Conservation (phyloP, 2,888 invertebrate genomes). For the Venusia cambrica region DNA sequence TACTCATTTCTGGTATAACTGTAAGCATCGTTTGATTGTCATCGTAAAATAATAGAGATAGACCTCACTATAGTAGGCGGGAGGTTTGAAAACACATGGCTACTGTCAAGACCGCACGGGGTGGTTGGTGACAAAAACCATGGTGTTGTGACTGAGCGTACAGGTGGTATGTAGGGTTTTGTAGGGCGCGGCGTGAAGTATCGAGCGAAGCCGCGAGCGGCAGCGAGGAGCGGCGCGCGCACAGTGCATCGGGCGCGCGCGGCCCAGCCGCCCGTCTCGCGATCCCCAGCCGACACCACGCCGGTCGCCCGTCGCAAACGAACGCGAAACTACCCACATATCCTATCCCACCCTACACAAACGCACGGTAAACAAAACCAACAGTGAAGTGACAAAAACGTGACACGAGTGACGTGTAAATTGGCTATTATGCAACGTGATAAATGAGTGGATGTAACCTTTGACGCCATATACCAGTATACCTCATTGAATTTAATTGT, state of each 20-base stretch:
- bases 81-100: conserved; percentile 16
- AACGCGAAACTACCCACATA: conserved; percentile 44
- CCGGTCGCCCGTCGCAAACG: conserved; percentile 38
- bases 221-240: conserved; percentile 49
- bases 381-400: conserved; percentile 26
- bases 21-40: too few relatives aligned
- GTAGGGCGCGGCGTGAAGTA: conserved; percentile 67
- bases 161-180: conserved; percentile 69
- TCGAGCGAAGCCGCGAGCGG: conserved; percentile 51
- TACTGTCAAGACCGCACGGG: conserved; percentile 11
- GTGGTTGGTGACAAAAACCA: conserved; percentile 44
- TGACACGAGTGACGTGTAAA: conserved; percentile 15
- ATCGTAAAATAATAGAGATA: too few relatives aligned
- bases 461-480: conserved; percentile 24
- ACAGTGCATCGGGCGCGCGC: conserved; percentile 56
- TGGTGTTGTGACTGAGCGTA: conserved; percentile 71
- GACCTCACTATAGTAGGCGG: neutral
- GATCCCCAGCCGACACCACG: conserved; percentile 27
- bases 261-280: conserved; percentile 56
- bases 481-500: conserved; percentile 11
- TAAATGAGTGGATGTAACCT: conserved; percentile 14
- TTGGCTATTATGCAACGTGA: neutral
- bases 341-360: conserved; percentile 21
- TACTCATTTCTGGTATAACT: too few relatives aligned
- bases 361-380: conserved; percentile 24